A percentile compares a stretch with the other conserved stretches of the same genome.
phyloP scores from a whole-genome alignment of 2,113 vertebrate species.

The Ictalurus punctatus region DNA sequence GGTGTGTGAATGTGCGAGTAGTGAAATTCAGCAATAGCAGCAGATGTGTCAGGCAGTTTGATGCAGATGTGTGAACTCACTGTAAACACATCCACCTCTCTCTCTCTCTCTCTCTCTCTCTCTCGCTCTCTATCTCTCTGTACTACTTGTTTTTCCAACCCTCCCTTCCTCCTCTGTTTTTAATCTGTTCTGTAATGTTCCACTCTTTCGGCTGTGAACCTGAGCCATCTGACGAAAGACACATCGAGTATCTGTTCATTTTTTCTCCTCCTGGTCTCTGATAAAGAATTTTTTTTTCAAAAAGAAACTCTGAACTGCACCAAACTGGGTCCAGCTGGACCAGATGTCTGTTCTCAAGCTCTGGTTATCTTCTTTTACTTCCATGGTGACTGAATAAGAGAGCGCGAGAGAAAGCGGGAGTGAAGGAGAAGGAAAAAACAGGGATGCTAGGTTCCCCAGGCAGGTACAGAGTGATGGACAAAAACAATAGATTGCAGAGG shows the following conservation, averaged over 20 bases:
- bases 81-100: constrained; percentile 31
- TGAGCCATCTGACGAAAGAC: constrained; percentile 37
- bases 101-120: background rate
- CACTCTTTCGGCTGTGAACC: background rate
- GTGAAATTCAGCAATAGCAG: constrained; percentile 30
- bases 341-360: constrained; percentile 42
- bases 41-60: constrained; percentile 54
- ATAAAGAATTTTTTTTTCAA: background rate
- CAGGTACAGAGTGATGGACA: constrained; percentile 36
- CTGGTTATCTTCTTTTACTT: constrained; percentile 28
- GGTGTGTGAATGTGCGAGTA: constrained; percentile 23
- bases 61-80: constrained; percentile 54
- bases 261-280: constrained; percentile 26
- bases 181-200: constrained; percentile 29
- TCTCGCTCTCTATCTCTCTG: background rate
- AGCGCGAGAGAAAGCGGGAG: background rate
- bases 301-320: constrained; percentile 2
- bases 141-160: background rate
- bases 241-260: constrained; percentile 46
- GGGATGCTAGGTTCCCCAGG: constrained; percentile 30
- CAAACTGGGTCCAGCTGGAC: constrained; percentile 32
- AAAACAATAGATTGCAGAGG: constrained; percentile 32
- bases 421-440: background rate
- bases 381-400: constrained; percentile 4
- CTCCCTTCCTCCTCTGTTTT: background rate